phyloP scores from a whole-genome alignment of 2,888 invertebrate genomes.

The Sericinus montela region DNA sequence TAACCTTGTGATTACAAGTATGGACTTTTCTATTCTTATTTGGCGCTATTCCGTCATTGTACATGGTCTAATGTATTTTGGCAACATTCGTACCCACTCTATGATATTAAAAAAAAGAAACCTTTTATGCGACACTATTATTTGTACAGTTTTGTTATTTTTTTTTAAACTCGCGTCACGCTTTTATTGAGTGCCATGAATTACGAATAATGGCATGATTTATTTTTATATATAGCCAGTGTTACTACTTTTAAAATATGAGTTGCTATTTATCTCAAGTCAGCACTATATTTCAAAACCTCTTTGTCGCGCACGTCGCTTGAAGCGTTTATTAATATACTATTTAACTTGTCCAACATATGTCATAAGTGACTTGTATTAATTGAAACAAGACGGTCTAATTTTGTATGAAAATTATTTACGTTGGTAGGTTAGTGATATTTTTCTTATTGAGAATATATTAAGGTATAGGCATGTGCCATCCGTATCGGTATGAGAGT shows the following conservation, averaged over 20 bases:
- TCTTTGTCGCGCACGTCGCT: conserved; percentile 24
- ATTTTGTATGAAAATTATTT: not conserved
- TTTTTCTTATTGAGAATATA: no score
- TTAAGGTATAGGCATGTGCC: no score
- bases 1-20: conserved; percentile 28
- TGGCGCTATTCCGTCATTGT: conserved; percentile 1
- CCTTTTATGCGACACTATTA: no score
- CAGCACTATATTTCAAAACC: conserved; percentile 37
- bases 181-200: no score
- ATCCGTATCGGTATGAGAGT: no score
- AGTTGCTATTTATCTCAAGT: not conserved
- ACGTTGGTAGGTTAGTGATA: no score
- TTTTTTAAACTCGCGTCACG: no score
- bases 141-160: no score
- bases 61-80: not conserved
- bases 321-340: conserved; percentile 26
- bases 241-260: not conserved
- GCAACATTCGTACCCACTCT: conserved; percentile 17
- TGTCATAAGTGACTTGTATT: conserved; percentile 18
- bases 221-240: no score
- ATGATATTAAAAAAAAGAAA: not conserved
- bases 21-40: conserved; percentile 26
- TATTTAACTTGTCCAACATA: conserved; percentile 26
- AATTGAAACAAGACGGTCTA: not conserved
- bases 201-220: no score